Percentiles rank a stretch among this genome's conserved stretches.
Conservation (phyloP, 2,113 vertebrate species). For the Paramisgurnus dabryanus region DNA sequence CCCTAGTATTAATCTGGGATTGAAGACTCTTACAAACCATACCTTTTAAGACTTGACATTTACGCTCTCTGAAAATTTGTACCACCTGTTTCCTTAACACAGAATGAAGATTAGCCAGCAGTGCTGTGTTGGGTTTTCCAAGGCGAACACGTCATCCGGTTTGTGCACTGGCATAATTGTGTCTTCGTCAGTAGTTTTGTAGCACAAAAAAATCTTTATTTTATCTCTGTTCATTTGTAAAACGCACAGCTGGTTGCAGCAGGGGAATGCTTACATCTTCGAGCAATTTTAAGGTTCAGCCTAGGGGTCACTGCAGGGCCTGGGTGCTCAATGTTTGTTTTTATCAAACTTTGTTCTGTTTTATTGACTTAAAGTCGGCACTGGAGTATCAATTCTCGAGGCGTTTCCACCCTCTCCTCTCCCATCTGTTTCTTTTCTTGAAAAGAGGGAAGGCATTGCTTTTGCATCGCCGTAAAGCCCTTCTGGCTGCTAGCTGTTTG, state of each 20-base stretch:
- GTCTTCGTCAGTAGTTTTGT: slow-evolving; percentile 5
- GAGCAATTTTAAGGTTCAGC: slow-evolving; percentile 16
- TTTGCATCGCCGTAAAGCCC: slow-evolving; percentile 4
- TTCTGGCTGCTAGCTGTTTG: slow-evolving; percentile 3
- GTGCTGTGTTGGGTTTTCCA: not conserved
- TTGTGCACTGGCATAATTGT: not conserved
- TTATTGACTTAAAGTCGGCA: not conserved
- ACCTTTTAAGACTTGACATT: too few species aligned
- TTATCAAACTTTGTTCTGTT: slow-evolving; percentile 25
- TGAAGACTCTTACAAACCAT: too few species aligned
- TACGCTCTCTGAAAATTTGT: too few species aligned
- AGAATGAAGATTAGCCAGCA: too few species aligned
- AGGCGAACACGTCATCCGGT: not conserved
- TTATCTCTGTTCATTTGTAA: not conserved
- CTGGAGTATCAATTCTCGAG: not conserved
- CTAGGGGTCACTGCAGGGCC: slow-evolving; percentile 27
- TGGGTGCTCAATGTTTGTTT: slow-evolving; percentile 26
- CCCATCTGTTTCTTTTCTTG: slow-evolving; percentile 2
- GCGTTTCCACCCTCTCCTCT: slow-evolving; percentile 13
- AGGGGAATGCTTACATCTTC: slow-evolving; percentile 1
- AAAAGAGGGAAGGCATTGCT: slow-evolving; percentile 7
- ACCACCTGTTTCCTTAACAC: too few species aligned
- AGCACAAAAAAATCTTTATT: too few species aligned
- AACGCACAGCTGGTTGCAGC: not conserved
- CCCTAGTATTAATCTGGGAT: too few species aligned